Base-by-base conservation (phyloP, 2,888 invertebrate species). In the Liodrosophila aerea region DNA sequence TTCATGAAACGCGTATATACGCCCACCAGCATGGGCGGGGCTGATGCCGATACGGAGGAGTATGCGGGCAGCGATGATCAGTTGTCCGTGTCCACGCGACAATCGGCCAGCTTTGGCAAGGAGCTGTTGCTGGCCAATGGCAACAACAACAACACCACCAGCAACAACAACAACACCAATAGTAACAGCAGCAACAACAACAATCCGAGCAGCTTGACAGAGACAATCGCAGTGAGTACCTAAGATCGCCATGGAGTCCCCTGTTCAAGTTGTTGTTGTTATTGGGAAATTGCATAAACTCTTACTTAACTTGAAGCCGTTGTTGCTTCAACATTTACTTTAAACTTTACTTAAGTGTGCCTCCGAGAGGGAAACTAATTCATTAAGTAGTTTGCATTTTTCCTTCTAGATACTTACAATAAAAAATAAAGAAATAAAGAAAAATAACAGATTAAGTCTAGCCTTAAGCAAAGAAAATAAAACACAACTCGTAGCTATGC, bases 1-100 rank as follows among this genome's bases (percentile, higher is more conserved):
- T 97, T 97, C 87, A 96, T 97, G 94, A 96, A 95, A 0, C 96
- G 96, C 87, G 96, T 96, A 30, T 90, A 89, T 50, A 89, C 90
- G 12, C 90, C 90, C 4, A 86, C 87, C 0, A 90, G 89, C 12
- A 74, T 90, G 54, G 87, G 87, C 1, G 87, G 85, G 0, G 87
- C 81, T 0, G 90, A 90, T 59, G 88, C 87, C 13, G 90, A 90
- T 58, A 88, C 87, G 11, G 82, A 90, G 64, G 90, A 90, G 51
- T 87, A 87, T 56, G 87, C 88, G 36, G 88, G 87, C 54, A 90
- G 90, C 60, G 90, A 90, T 61, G 89, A 89, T 59, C 90, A 91
- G 40, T 49, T 87, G 15, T 86, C 74, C 4, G 76, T 75, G 2
- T 75, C 74, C 16, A 69, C 68, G 9, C 57, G 72, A 1, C 72